phyloP scores from a whole-genome alignment of 2,797 vertebrate genomes.

The Lutjanus campechanus region DNA sequence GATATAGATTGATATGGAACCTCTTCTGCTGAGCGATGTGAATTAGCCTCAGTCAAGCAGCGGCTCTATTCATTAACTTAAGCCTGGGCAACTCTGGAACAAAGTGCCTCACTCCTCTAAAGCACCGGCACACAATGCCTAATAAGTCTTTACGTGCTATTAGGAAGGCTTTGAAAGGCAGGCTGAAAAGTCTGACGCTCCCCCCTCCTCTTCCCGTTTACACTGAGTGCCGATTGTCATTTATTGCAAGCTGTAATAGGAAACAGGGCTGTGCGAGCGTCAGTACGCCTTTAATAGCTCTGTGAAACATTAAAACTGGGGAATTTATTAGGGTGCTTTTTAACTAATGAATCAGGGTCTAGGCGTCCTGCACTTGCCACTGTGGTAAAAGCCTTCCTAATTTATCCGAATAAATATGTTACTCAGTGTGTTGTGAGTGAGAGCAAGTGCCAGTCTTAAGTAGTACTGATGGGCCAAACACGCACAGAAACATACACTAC shows the following conservation, averaged over 20 bases:
- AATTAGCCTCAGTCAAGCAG: slow-evolving; percentile 79
- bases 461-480: slow-evolving; percentile 36
- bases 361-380: slow-evolving; percentile 68
- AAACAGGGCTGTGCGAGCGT: slow-evolving; percentile 65
- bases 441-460: slow-evolving; percentile 47
- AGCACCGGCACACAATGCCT: slow-evolving; percentile 74
- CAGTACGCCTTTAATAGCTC: slow-evolving; percentile 79
- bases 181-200: slow-evolving; percentile 65
- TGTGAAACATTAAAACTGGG: slow-evolving; percentile 82
- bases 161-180: slow-evolving; percentile 78
- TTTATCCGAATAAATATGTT: slow-evolving; percentile 79
- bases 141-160: slow-evolving; percentile 86
- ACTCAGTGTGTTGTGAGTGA: slow-evolving; percentile 47
- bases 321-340: slow-evolving; percentile 82
- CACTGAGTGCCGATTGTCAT: slow-evolving; percentile 80
- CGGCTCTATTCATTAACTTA: slow-evolving; percentile 83
- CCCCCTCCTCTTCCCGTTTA: slow-evolving; percentile 47
- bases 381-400: slow-evolving; percentile 84
- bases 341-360: slow-evolving; percentile 82
- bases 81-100: slow-evolving; percentile 80
- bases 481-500: slow-evolving; percentile 22
- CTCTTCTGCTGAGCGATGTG: slow-evolving; percentile 77
- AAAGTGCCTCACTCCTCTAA: slow-evolving; percentile 82
- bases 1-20: slow-evolving; percentile 81
- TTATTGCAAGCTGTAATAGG: slow-evolving; percentile 86